Evolutionary conservation across 2,113 vertebrate genomes (phyloP), one percentile per base, ranked within the genome.

Genomic region (Paedocypris sp.): DNA sequence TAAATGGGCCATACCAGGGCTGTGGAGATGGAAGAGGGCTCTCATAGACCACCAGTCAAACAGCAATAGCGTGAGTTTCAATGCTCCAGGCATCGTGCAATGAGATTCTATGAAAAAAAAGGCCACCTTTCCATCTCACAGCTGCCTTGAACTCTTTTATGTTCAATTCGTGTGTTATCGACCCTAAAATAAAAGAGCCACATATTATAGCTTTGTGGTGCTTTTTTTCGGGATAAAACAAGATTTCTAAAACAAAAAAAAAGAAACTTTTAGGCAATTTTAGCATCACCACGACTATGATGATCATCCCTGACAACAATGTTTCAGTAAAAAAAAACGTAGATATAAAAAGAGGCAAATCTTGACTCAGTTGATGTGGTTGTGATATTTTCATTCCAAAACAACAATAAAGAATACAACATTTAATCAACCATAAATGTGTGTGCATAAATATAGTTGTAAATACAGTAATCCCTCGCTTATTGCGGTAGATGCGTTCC

Each of bases 91-190:
- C 38, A 20, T 10, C 31, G 42, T 43, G 26, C 53, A 43, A 57
- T 31, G 26, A 57, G 38, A 32, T 43, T 43, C 32, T 42, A 3
- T 3, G 25, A 9, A 13, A 43, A 5, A 43, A 31, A 7, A 18
- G 10, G 29, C 29, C 6, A 43, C 22, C 23, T 28, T 16, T 6
- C 28, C 11, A 56, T 56, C 52, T 41, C 35, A n/a, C 52, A 56
- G 52, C 53, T 57, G 39, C 43, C 53, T 16, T 39, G 29, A 41
- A 29, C 22, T 19, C 12, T 41, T 41, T 56, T 56, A 39, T 56
- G 22, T 41, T 28, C 25, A 29, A 19, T 56, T 23, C 36, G 26
- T 56, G 52, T n/a, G 52, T 41, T 56, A 39, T 54, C 5, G 25
- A 56, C 23, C 52, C 42, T 56, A 29, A 39, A 39, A 41, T 29